Evolutionary conservation across 2,113 vertebrate species (phyloP), one percentile per base, ranked within the genome.

Genomic region (Heliornis fulica): DNA sequence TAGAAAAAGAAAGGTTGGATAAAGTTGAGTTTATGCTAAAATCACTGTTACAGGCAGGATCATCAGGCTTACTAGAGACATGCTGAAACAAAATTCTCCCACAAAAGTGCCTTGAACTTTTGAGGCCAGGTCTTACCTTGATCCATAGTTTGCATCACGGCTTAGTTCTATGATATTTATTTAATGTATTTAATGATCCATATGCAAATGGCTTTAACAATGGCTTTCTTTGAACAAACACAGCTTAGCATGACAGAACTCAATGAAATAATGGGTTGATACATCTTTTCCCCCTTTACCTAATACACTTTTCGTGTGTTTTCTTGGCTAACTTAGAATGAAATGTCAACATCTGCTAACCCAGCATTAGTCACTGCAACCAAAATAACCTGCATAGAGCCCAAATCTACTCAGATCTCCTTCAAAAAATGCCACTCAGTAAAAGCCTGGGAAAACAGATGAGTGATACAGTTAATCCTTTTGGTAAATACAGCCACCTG

Each of bases 401-500:
- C 64, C 76, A 85, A 34, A 78, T n/a, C 65, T 79, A 66, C 46
- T 75, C 60, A 45, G 45, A 59, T 63, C 72, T 89, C 38, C 50
- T 85, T 95, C 86, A 93, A 87, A n/a, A 91, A 89, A 82, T 13
- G 10, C 31, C 68, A 76, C 66, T 94, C 83, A 54, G 32, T 50
- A 95, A 95, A 92, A 95, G 89, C 89, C 83, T 96, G 85, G 92
- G 90, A 93, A 95, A 95, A 94, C 93, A 96, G 76, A 94, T 71
- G 89, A 94, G 87, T 82, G 89, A 92, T 76, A 79, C 2, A 83
- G 91, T 71, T 69, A 88, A 97, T 94, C 65, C 65, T 87, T 90
- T 92, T 80, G 72, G 89, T 96, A 96, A 94, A 81, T 84, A 94
- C 71, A 95, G 69, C 72, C 93, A 96, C 66, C 93, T 95, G 94